Conservation (phyloP, 2,113 vertebrate genomes). For the Dipodomys merriami region DNA sequence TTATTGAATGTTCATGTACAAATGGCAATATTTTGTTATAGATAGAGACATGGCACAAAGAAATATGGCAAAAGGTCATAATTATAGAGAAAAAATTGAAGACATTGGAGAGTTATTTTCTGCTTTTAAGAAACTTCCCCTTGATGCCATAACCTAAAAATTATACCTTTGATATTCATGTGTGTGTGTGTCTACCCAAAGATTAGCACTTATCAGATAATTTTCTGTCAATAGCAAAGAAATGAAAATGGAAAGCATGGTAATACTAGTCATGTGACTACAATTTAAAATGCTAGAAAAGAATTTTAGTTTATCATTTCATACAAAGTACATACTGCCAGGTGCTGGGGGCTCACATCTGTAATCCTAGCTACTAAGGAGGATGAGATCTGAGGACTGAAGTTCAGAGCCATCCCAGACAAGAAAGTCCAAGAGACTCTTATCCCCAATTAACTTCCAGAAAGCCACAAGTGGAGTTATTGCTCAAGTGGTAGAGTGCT, state of each 20-base stretch:
- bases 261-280: not conserved
- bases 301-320: not conserved
- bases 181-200: not conserved
- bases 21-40: not conserved
- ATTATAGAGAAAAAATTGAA: not conserved
- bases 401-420: too few species aligned
- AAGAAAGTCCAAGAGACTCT: too few species aligned
- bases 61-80: too few species aligned
- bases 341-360: too few species aligned
- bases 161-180: not conserved
- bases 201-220: not conserved
- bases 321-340: not conserved
- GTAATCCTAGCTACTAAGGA: too few species aligned
- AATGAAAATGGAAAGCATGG: not conserved
- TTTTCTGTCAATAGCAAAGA: not conserved
- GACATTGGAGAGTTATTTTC: not conserved
- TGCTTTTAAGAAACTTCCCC: not conserved
- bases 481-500: too few species aligned
- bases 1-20: not conserved
- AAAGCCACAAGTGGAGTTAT: too few species aligned
- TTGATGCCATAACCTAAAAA: not conserved
- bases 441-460: too few species aligned
- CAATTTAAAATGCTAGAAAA: not conserved
- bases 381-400: too few species aligned
- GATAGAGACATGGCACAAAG: not conserved